A percentile compares a stretch with the other conserved stretches of the same genome.
phyloP scores from a whole-genome alignment of 92 coral and sea anemone species.

The Bergia puertoricense region DNA sequence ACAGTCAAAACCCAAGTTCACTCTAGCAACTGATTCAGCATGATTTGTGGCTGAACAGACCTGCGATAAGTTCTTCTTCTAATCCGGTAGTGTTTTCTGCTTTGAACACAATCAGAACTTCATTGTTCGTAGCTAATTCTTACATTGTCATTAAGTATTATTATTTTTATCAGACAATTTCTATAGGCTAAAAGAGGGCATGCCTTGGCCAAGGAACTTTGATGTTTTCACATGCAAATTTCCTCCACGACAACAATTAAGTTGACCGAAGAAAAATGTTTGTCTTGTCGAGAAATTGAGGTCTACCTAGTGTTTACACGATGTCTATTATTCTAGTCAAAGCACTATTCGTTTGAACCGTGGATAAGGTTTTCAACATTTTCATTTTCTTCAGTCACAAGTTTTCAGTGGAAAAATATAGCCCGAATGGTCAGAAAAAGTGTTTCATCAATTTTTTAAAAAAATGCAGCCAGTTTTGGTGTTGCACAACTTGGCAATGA shows the following conservation, averaged over 20 bases:
- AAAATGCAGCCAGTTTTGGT: background rate
- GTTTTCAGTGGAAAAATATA: background rate
- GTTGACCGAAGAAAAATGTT: slow-evolving; percentile 23
- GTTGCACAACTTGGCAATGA: background rate
- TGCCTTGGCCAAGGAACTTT: background rate
- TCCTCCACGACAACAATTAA: background rate
- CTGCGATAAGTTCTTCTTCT: background rate
- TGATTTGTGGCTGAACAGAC: background rate
- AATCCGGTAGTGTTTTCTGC: background rate
- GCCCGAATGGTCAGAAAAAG: background rate
- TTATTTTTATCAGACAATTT: background rate
- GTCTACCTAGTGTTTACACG: slow-evolving; percentile 23
- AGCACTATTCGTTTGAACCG: background rate
- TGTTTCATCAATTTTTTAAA: background rate
- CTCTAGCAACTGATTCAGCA: background rate
- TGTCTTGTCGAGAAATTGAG: slow-evolving; percentile 32
- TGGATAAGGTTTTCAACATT: background rate
- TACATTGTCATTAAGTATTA: background rate
- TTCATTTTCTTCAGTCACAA: background rate
- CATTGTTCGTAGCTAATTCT: slow-evolving; percentile 18
- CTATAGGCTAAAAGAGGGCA: slow-evolving; percentile 18
- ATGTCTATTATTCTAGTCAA: background rate
- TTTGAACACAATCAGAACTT: slow-evolving; percentile 7
- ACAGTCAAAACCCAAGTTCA: background rate
- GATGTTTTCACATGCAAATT: slow-evolving; percentile 36